Evolutionary conservation across 2,797 vertebrate genomes (phyloP), one percentile per base, ranked within the genome.

Genomic region (Phalanger gymnotis): DNA sequence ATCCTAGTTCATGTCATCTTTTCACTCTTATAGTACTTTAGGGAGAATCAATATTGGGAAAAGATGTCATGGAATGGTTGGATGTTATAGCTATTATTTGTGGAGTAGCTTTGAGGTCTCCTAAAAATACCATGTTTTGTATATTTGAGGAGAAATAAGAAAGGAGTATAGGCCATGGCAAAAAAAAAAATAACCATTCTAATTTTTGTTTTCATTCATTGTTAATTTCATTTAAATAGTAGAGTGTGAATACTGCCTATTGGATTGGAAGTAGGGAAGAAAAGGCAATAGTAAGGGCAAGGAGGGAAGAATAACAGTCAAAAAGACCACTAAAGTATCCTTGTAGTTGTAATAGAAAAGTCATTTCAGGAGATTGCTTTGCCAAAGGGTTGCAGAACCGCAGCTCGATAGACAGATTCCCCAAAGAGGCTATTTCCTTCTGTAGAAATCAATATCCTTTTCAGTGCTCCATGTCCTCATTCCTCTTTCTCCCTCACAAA

Each of bases 341-440:
- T 11, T 30, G 4, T 92, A 52, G 57, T 58, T 92, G 30, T 34
- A 90, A 2, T 13, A 12, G 91, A 89, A 53, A 47, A 4, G 91
- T 95, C 87, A 40, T 90, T 93, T 96, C 66, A 95, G 95, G 81
- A 91, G 92, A 93, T 96, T 52, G 9, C 40, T 87, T 51, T 47
- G 40, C 73, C 73, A 87, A 87, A 87, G 73, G 40, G 10, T 87
- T 87, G 40, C 73, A 87, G 73, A 87, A 87, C 40, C 73, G 51
- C 40, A 87, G 73, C 40, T 87, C 94, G 11, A 0, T 93, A 92
- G 94, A 90, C 87, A 90, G 34, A 90, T 56, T 96, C 89, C 97
- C 30, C 54, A 53, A 91, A 93, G 90, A 92, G 93, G 92, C 51
- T 19, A 54, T 93, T 98, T 98, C 92, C 97, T 97, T 94, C 92